Evolutionary conservation across 1,140 invertebrate species (phyloP), one percentile per base, ranked within the genome.

Genomic region (Camponotus pennsylvanicus): DNA sequence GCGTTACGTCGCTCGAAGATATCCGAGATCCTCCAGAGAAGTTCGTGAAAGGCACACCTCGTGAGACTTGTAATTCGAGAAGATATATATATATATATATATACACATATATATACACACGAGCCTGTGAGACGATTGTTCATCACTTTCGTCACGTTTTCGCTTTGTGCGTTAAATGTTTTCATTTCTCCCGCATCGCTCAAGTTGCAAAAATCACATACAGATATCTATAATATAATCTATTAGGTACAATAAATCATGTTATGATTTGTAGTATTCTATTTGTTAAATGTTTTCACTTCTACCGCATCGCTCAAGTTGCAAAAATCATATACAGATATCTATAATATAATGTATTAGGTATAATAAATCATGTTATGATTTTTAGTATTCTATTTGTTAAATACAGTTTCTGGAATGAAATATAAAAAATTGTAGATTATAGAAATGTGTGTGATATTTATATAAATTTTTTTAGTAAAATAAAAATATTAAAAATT

Each of bases 21-120:
- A 88, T 61, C 63, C 59, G 77, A 88, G 42, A 55, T 59, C 77
- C 88, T 73, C 77, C 83, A 85, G 83, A 88, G 77, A 89, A 86
- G 73, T 83, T 69, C 42, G 88, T 85, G 63, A 89, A 83, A 83
- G 59, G 55, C 55, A 78, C 61, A 64, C 73, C 27, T 27, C 64
- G 59, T 61, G 27, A 55, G 66, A 86, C 77, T 89, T 83, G 79
- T 83, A 83, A 83, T 71, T 45, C 32, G 55, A 83, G 79, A 63
- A 73, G 57, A 42, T 42, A 42, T 8, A 8, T 67, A 82, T 82
- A 71, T 45, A 45, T 45, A 45, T 42, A 42, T 42, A 42, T 42
- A 42, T 67, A 82, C 73, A 73, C 11, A 45, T 45, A 45, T 45
- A 45, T 11, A 45, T 45, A 45, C 9, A 45, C 9, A 73, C 55